phyloP scores from a whole-genome alignment of 2,113 vertebrate species.

The Hystrix cristata region DNA sequence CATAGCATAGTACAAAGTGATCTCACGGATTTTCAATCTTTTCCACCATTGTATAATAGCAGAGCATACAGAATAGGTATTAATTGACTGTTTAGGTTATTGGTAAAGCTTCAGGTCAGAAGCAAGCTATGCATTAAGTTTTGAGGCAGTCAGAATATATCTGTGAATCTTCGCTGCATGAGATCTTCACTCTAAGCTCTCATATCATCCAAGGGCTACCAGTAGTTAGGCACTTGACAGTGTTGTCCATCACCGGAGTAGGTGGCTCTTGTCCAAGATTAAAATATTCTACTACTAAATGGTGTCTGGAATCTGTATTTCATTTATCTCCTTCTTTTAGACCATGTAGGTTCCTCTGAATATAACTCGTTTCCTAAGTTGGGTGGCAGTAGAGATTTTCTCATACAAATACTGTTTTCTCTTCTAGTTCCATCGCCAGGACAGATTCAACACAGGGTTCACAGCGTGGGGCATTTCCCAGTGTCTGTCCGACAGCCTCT shows the following conservation, averaged over 20 bases:
- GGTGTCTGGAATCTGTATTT: neutral
- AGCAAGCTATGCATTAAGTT: neutral
- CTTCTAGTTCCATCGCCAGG: constrained; percentile 94
- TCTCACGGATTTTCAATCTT: neutral
- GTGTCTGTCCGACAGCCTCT: constrained; percentile 91
- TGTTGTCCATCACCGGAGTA: neutral
- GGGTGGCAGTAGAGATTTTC: neutral
- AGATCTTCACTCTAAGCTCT: neutral
- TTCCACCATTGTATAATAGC: neutral
- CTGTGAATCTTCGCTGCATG: neutral
- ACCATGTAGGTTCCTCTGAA: neutral
- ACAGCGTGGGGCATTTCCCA: constrained; percentile 96
- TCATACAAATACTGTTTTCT: neutral
- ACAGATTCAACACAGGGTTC: constrained; percentile 95
- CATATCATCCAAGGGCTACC: no score
- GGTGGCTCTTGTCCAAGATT: neutral
- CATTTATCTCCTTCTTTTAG: neutral
- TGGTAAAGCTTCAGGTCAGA: neutral
- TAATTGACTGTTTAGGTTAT: neutral
- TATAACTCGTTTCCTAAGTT: neutral
- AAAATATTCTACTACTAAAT: neutral
- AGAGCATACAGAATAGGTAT: neutral
- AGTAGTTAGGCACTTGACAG: neutral
- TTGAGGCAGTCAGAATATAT: neutral
- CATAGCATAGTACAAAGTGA: neutral